Conservation (phyloP, 1,140 invertebrate species). For the Bombyx mori region ASM3026992v2 NC_085124.1:927501-928000, state of each 20-base stretch:
- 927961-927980: no score
- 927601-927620: no score
- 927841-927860: constrained; percentile 79
- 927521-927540: no score
- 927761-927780: constrained; percentile 80
- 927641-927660: no score
- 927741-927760: constrained; percentile 75
- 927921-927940: background rate
- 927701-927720: constrained; percentile 91
- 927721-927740: constrained; percentile 84
- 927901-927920: no score
- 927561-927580: no score
- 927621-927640: no score
- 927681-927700: constrained; percentile 64
- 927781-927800: constrained; percentile 87
- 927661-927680: no score
- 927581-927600: no score
- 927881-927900: constrained; percentile 77
- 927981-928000: no score
- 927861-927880: constrained; percentile 77
- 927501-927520: no score
- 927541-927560: no score
- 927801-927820: constrained; percentile 84
- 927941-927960: background rate
- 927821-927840: constrained; percentile 84